These are phyloP conservation scores for Bufotes viridis DNA, from an alignment of 2,797 vertebrate species.

Conservation along the genomic window DNA sequence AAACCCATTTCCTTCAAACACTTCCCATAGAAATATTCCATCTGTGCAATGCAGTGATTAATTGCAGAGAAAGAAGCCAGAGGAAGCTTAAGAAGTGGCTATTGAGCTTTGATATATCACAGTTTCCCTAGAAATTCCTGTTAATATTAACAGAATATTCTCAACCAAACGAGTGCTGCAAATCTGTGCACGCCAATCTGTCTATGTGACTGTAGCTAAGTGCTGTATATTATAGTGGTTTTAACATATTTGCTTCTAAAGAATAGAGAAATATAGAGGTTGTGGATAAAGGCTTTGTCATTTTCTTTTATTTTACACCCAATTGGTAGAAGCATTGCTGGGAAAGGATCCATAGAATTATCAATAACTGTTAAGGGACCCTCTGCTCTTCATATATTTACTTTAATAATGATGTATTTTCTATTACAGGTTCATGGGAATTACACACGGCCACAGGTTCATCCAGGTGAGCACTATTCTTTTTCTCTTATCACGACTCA, in stretches of 20 bases:
- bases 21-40: slow-evolving; percentile 7
- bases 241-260: background rate
- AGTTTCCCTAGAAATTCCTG: background rate
- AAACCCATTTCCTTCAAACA: background rate
- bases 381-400: background rate
- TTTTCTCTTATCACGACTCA: background rate
- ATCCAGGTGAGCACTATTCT: slow-evolving; percentile 74
- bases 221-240: background rate
- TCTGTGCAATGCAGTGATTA: background rate
- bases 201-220: background rate
- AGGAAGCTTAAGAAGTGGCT: background rate
- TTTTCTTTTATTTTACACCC: background rate
- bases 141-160: background rate
- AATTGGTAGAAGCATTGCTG: background rate
- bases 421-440: slow-evolving; percentile 70
- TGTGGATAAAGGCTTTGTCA: background rate
- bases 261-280: background rate
- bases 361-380: background rate
- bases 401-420: background rate
- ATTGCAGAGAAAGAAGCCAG: background rate
- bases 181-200: background rate
- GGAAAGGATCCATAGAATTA: background rate
- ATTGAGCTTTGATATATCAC: slow-evolving; percentile 10
- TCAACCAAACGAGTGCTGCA: background rate
- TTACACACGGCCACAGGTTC: slow-evolving; percentile 64